Percentiles rank a stretch among this genome's conserved stretches.
These are phyloP conservation scores for Neoscelio sp. DNA, from an alignment of 2,888 invertebrate species.

Conservation along the genomic window DNA sequence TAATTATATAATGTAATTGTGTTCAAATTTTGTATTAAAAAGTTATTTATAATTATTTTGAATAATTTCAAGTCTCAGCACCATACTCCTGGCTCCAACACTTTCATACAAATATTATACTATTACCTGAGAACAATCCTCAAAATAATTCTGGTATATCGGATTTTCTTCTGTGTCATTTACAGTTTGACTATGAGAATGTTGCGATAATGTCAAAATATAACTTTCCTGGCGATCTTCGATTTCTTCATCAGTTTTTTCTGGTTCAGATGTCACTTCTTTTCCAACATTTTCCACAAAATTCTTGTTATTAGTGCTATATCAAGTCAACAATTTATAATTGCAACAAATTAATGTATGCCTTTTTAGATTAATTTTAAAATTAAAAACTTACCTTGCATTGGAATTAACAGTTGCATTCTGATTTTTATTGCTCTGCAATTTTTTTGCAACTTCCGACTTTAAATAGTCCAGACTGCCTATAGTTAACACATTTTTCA, in stretches of 20 bases:
- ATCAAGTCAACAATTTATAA: no score
- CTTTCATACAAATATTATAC: slow-evolving; percentile 12
- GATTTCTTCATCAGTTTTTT: slow-evolving; percentile 74
- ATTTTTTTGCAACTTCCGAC: slow-evolving; percentile 75
- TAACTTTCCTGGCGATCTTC: slow-evolving; percentile 88
- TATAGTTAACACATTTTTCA: slow-evolving; percentile 84
- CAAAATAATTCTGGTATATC: slow-evolving; percentile 71
- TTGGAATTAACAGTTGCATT: slow-evolving; percentile 78
- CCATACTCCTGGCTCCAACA: no score
- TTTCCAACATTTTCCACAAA: slow-evolving; percentile 19
- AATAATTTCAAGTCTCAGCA: no score
- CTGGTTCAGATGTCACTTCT: slow-evolving; percentile 61
- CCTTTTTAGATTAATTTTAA: no score
- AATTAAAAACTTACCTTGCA: slow-evolving; percentile 86
- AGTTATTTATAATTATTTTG: no score
- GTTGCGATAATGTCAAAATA: slow-evolving; percentile 88
- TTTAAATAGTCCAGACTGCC: slow-evolving; percentile 77
- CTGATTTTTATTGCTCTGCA: slow-evolving; percentile 72
- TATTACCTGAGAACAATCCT: slow-evolving; percentile 79
- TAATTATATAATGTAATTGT: no score
- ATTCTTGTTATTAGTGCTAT: slow-evolving; percentile 55
- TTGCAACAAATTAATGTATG: no score
- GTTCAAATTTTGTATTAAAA: no score
- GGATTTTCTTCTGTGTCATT: slow-evolving; percentile 63
- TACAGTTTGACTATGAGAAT: slow-evolving; percentile 65